Percentiles rank a stretch among this genome's conserved stretches.
These are phyloP conservation scores for Rafetus swinhoei DNA, from an alignment of 2,113 vertebrate species.

Conservation along the genomic window DNA sequence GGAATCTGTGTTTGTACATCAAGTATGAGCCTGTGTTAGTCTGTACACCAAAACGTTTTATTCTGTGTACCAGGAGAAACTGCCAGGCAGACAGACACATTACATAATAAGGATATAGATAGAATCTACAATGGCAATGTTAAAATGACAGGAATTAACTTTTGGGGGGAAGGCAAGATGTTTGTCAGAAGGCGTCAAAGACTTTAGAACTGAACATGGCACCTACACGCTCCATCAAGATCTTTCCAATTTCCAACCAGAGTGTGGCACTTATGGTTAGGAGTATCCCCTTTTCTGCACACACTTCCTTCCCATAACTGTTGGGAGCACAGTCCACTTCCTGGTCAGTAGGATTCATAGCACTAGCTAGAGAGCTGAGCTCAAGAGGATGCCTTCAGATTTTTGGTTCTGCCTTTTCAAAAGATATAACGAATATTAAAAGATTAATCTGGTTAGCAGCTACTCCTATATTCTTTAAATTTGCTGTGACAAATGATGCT, in stretches of 20 bases:
- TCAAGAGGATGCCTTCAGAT: background rate
- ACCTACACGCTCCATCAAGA: background rate
- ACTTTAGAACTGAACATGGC: background rate
- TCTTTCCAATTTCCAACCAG: background rate
- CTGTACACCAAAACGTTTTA: too few species aligned
- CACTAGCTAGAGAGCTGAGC: background rate
- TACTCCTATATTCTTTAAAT: background rate
- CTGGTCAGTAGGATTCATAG: background rate
- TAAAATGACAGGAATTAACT: background rate
- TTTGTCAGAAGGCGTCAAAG: background rate
- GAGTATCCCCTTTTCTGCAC: background rate
- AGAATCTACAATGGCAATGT: background rate
- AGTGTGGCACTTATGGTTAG: background rate
- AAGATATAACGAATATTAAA: background rate
- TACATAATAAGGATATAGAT: background rate
- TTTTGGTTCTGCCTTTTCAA: background rate
- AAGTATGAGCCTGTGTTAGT: too few species aligned
- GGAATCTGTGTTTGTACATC: too few species aligned
- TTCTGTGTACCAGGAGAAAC: background rate
- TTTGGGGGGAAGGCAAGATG: background rate
- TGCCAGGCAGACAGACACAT: background rate
- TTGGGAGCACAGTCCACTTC: background rate
- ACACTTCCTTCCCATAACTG: background rate
- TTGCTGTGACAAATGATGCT: background rate
- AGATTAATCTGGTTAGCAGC: background rate